Evolutionary conservation across 2,888 invertebrate species (phyloP), one percentile per base, ranked within the genome.

Genomic region (Drosophila anomalata): DNA sequence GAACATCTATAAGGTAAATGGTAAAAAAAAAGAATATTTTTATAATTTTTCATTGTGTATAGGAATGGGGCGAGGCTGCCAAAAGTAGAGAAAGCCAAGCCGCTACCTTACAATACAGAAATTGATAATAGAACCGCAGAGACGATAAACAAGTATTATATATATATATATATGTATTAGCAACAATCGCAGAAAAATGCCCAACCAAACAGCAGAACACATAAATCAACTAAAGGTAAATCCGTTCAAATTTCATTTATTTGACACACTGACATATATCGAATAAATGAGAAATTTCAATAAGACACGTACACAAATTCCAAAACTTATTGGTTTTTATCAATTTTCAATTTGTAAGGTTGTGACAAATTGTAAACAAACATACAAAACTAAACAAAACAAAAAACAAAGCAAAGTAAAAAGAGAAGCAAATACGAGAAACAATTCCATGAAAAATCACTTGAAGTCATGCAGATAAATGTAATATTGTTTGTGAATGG

Each of bases 321-420:
- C 66, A 31, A 47, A 73, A 74, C 76, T 62, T 82, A 85, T 83
- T 89, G 80, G 79, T 88, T 88, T 76, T 76, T 85, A 89, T 90
- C 87, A 86, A 90, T 89, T 91, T 91, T 91, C 91, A 91, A 91
- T 91, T 91, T 91, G 91, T 91, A 91, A 91, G 91, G 91, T 91
- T 91, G 91, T 91, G 91, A 85, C 84, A 85, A 91, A 91, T 90
- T 91, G 91, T 91, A 91, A 91, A 90, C 90, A 90, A 88, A 88
- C 88, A 88, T 79, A 87, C 81, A 86, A 82, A 76, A 75, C 69
- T 75, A 63, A 58, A 74, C 69, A 75, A 69, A 76, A 61, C 56
- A 74, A 73, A 82, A 78, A 73, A 51, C 79, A 77, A 51, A 81
- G 81, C 65, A 63, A 17, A 62, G 52, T 47, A 61, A 50, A 79